Conservation (phyloP, 1,140 invertebrate species). For the Papilio machaon region DNA sequence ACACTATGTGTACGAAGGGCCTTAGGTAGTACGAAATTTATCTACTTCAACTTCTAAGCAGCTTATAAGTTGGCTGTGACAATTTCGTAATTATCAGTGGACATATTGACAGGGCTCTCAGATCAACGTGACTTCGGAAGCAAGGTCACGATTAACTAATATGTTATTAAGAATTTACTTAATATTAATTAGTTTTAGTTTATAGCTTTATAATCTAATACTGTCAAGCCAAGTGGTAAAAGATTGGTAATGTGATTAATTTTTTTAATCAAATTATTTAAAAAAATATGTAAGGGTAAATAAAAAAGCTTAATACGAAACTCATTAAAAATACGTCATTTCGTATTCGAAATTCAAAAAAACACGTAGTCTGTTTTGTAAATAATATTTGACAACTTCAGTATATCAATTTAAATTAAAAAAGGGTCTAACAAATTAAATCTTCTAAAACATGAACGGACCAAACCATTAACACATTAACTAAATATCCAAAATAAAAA, state of each 20-base stretch:
- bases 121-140: conserved; percentile 4
- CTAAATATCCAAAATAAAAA: neutral
- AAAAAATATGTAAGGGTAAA: too few species aligned
- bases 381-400: neutral
- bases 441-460: conserved; percentile 3
- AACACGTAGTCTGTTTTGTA: neutral
- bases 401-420: neutral
- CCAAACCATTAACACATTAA: neutral
- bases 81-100: conserved; percentile 42
- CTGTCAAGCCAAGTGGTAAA: too few species aligned
- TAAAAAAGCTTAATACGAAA: conserved; percentile 11
- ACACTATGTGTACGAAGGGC: too few species aligned
- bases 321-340: neutral
- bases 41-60: neutral
- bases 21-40: neutral
- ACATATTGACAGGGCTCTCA: conserved; percentile 17
- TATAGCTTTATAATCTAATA: too few species aligned
- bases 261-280: too few species aligned
- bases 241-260: too few species aligned
- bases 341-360: conserved; percentile 12
- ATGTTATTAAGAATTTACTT: neutral
- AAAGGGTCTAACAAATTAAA: conserved; percentile 1
- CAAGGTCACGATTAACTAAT: neutral
- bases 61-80: conserved; percentile 16
- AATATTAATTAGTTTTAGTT: neutral